Evolutionary conservation across 2,888 invertebrate species (phyloP).

Genomic region (Yponomeuta malinellus): DNA sequence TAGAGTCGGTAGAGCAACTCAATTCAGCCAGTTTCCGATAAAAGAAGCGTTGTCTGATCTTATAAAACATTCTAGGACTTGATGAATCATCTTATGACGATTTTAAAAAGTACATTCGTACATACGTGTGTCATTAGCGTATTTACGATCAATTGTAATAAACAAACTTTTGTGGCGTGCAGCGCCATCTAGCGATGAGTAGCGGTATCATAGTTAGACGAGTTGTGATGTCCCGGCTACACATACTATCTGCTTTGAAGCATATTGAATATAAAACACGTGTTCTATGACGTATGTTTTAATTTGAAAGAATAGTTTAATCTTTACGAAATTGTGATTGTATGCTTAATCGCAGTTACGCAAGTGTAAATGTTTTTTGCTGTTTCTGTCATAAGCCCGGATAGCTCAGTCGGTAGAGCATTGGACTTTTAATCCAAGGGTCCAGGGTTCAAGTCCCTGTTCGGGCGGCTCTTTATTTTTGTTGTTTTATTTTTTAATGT

Average conservation of each 20-base stretch:
- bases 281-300: no score
- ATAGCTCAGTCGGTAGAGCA: slow-evolving; percentile 78
- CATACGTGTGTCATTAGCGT: no score
- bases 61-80: no score
- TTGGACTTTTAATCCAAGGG: slow-evolving; percentile 78
- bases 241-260: background rate
- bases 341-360: background rate
- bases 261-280: background rate
- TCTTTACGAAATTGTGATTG: background rate
- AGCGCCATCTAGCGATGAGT: slow-evolving; percentile 57
- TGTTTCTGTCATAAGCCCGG: slow-evolving; percentile 40
- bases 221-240: background rate
- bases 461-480: slow-evolving; percentile 60
- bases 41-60: no score
- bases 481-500: slow-evolving; percentile 10
- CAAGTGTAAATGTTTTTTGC: slow-evolving; percentile 37
- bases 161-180: slow-evolving; percentile 6
- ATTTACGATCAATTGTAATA: no score
- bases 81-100: no score
- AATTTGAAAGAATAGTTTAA: no score
- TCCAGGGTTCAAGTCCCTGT: slow-evolving; percentile 78
- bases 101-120: no score
- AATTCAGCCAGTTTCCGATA: background rate
- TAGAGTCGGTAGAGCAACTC: background rate
- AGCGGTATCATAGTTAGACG: slow-evolving; percentile 29